Base-by-base conservation (phyloP, 2,797 vertebrate species). In the Rhinella marina region DNA sequence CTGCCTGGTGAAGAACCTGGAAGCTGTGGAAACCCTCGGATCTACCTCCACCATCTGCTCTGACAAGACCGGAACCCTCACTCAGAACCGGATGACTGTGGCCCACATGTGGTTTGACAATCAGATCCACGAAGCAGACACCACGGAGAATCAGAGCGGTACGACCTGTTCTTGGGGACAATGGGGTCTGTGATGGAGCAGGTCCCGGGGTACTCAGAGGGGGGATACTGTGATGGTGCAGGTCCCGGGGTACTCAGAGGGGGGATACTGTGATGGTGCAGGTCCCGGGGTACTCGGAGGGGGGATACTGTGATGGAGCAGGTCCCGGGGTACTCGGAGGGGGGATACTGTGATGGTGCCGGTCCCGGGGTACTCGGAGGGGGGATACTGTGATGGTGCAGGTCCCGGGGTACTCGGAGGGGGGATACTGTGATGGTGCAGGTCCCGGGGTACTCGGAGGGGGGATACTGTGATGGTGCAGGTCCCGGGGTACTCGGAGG, bases 1-100 rank as follows among this genome's bases (percentile, higher is more conserved):
- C 95, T 99, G 98, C 90, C 91, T 99, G 89, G 98, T 99, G 82
- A 99, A 99, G 94, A 99, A 99, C 92, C 72, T 99, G 56, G 98
- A 99, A 91, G 98, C 98, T 0, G 98, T 99, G 6, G 98, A 99
- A 92, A 99, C 98, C 0, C 91, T 99, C 86, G 98, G 98, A 2
- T 97, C 96, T 87, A 97, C 96, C 0, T 97, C 96, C 27, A 97
- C 96, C 87, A 97, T 97, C 92, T 97, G 96, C 86, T 97, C 96
- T 0, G 96, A 97, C 91, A 97, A 97, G 90, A 97, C 96, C 0
- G 96, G 96, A 84, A 97, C 96, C 19, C 93, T 97, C 87, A 97
- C 96, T 21, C 96, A 97, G 93, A 97, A 97, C 62, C 95, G 96
- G 13, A 97, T 97, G 96, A 97, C 96, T 0, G 96, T 97, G 87